Evolutionary conservation across 2,888 invertebrate genomes (phyloP), one percentile per base, ranked within the genome.

Genomic region (Theretra japonica): DNA sequence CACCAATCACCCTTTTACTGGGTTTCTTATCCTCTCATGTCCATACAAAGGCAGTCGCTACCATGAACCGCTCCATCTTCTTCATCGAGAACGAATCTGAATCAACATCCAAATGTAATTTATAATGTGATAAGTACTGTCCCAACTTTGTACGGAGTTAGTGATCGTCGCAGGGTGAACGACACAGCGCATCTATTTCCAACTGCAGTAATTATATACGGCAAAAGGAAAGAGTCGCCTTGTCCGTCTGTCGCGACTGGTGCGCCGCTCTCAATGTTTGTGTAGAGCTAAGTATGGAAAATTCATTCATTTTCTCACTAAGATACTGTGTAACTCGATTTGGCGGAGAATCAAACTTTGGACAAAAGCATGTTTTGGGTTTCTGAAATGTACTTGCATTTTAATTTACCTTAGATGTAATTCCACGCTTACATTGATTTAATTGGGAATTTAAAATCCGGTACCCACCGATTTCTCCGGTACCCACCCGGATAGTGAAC

Each of bases 151-250:
- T 41, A 41, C 23, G 33, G 41, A 15, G 48, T 23, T 65, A 41
- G 11, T 41, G 41, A 41, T 41, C 83, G 86, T 85, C 85, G 82
- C 77, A 82, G 87, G 88, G 88, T 88, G 86, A 88, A 88, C 84
- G 88, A 87, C 88, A 81, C 80, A 33, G 65, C 62, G 73, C 70
- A 75, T 85, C 88, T 88, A 88, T 88, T 88, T 88, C 83, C 75
- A 83, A 80, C 78, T 73, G 73, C 57, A 58, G 86, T 86, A 83
- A 87, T 87, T 86, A 87, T 84, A 82, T 79, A 79, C 80, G 73
- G 79, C 81, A 79, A 85, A 82, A 85, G 81, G 84, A 85, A 83
- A 78, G 79, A 79, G 75, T 69, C 72, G 72, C 58, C 30, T 69
- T 79, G 79, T 81, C 79, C 73, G 79, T 76, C 76, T 75, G 80